These are phyloP conservation scores for Nephrotoma flavescens DNA, from an alignment of 2,888 invertebrate genomes.

Conservation along the genomic window DNA sequence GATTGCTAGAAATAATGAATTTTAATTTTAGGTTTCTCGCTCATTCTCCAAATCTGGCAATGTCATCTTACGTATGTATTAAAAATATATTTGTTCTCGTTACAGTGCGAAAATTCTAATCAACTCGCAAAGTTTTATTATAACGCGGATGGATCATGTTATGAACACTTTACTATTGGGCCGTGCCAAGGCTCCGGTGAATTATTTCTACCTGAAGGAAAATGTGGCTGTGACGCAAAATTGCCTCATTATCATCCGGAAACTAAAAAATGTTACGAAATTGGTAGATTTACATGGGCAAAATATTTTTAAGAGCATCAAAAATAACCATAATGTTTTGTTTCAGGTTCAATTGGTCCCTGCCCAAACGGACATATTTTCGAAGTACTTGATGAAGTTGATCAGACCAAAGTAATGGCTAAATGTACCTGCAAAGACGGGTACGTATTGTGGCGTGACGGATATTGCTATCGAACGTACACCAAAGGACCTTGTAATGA, in stretches of 20 bases:
- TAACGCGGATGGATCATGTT: slow-evolving; percentile 50
- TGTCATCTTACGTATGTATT: neutral
- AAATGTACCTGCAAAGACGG: slow-evolving; percentile 55
- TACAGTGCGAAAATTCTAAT: slow-evolving; percentile 39
- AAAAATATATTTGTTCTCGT: slow-evolving; percentile 9
- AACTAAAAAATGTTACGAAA: slow-evolving; percentile 56
- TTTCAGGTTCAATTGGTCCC: slow-evolving; percentile 54
- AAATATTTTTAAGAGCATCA: neutral
- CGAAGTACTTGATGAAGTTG: slow-evolving; percentile 33
- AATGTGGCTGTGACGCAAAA: slow-evolving; percentile 55
- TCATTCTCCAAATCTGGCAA: neutral
- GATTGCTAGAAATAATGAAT: neutral
- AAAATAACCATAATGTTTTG: neutral
- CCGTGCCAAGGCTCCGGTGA: slow-evolving; percentile 64
- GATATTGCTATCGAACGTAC: slow-evolving; percentile 60
- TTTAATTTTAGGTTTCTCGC: neutral
- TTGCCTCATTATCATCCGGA: slow-evolving; percentile 59
- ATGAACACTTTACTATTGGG: slow-evolving; percentile 65
- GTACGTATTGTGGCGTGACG: slow-evolving; percentile 45
- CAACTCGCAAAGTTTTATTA: slow-evolving; percentile 41
- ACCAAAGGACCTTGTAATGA: slow-evolving; percentile 62
- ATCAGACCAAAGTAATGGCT: slow-evolving; percentile 28
- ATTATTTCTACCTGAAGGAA: slow-evolving; percentile 55
- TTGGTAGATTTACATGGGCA: slow-evolving; percentile 37
- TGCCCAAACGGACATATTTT: slow-evolving; percentile 62